Evolutionary conservation across 2,888 invertebrate genomes (phyloP).

Genomic region (Acanthosepion pharaonis): DNA sequence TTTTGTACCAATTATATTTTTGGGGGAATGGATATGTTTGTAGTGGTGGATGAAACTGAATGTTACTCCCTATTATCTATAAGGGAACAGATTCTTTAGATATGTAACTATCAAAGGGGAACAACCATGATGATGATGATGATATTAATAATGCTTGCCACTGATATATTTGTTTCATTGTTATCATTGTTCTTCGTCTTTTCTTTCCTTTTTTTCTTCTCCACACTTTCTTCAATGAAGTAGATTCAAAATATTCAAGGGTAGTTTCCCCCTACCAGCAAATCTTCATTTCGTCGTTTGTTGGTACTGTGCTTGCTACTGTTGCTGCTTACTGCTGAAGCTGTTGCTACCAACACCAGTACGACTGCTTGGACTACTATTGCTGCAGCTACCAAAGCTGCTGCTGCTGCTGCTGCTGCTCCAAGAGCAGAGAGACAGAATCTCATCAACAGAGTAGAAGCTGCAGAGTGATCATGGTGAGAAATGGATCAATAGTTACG

Average conservation of each 20-base stretch:
- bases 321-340: slow-evolving; percentile 39
- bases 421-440: slow-evolving; percentile 36
- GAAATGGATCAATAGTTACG: slow-evolving; percentile 44
- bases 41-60: not conserved
- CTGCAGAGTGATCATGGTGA: slow-evolving; percentile 46
- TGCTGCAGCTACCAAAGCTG: slow-evolving; percentile 34
- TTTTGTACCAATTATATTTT: not conserved
- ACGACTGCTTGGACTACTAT: slow-evolving; percentile 8
- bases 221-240: slow-evolving; percentile 33
- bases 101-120: not conserved
- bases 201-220: not conserved
- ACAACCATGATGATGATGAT: not conserved
- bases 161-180: not conserved
- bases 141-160: not conserved
- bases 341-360: slow-evolving; percentile 25
- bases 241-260: slow-evolving; percentile 33
- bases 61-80: not conserved
- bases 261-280: not conserved
- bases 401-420: slow-evolving; percentile 13
- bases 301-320: slow-evolving; percentile 36
- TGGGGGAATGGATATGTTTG: not conserved
- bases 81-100: not conserved
- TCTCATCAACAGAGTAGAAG: slow-evolving; percentile 38
- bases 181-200: not conserved
- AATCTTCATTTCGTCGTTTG: not conserved